Conservation (phyloP, 2,888 invertebrate species). For the Aelia acuminata region DNA sequence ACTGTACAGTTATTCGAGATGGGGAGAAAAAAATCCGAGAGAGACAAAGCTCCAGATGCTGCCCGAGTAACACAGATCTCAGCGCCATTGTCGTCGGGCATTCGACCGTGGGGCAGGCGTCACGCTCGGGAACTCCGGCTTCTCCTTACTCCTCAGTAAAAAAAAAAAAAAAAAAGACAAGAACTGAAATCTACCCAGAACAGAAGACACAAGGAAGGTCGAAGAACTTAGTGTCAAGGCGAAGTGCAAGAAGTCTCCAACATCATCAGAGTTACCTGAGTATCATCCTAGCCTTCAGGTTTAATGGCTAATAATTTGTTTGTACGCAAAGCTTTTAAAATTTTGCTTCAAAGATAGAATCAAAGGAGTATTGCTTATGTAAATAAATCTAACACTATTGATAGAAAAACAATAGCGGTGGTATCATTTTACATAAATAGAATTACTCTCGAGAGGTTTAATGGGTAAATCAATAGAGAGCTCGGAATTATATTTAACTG, state of each 20-base stretch:
- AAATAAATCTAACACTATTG: background rate
- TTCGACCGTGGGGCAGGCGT: background rate
- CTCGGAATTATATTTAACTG: background rate
- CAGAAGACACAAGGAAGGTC: background rate
- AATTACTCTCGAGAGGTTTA: background rate
- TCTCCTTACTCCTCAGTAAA: background rate
- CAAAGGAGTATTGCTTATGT: too few relatives aligned
- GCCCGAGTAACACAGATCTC: slow-evolving; percentile 20
- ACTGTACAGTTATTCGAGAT: background rate
- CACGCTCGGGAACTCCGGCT: background rate
- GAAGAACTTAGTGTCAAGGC: background rate
- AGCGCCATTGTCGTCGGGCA: slow-evolving; percentile 5
- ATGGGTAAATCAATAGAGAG: slow-evolving; percentile 7
- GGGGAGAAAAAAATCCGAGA: background rate
- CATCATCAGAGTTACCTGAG: too few relatives aligned
- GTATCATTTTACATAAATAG: background rate
- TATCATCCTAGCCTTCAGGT: too few relatives aligned
- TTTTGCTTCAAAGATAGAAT: too few relatives aligned
- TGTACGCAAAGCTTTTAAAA: too few relatives aligned
- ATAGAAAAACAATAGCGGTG: background rate
- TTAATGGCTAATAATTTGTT: too few relatives aligned
- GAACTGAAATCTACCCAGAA: background rate
- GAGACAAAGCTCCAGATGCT: slow-evolving; percentile 11
- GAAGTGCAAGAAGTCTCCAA: background rate
- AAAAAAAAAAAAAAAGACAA: background rate